Percentiles rank a stretch among this genome's conserved stretches.
Evolutionary conservation across 2,113 vertebrate genomes (phyloP).

Genomic region (Anguilla japonica): DNA sequence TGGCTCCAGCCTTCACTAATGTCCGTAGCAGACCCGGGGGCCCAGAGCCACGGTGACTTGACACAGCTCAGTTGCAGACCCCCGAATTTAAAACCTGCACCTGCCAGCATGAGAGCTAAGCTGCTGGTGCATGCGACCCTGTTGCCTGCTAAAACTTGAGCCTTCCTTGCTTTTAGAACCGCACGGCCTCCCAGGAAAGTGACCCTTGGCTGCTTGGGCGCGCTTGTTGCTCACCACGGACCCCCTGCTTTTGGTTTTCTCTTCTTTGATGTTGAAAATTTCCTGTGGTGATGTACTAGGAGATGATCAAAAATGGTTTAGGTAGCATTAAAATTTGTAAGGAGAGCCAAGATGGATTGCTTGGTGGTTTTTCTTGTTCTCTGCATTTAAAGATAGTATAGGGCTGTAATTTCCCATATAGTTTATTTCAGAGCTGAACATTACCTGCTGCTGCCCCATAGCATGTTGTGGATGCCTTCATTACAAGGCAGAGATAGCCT

Average conservation of each 20-base stretch:
- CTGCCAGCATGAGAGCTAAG: background rate
- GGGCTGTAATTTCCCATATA: constrained; percentile 13
- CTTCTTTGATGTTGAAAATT: constrained; percentile 25
- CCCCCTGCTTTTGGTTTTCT: constrained; percentile 19
- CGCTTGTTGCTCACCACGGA: constrained; percentile 15
- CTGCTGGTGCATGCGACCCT: background rate
- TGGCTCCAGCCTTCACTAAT: background rate
- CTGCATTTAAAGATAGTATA: background rate
- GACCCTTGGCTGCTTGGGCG: constrained; percentile 5
- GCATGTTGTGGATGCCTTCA: too few relatives aligned
- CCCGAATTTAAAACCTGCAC: background rate
- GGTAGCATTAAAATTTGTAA: constrained; percentile 8
- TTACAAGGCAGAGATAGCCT: too few relatives aligned
- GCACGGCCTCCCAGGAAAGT: constrained; percentile 18
- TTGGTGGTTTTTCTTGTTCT: background rate
- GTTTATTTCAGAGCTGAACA: background rate
- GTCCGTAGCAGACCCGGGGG: background rate
- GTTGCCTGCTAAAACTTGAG: constrained; percentile 27
- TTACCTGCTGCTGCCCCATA: too few relatives aligned
- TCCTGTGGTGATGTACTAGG: constrained; percentile 33
- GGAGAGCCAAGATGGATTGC: background rate
- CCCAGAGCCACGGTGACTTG: background rate
- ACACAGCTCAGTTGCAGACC: background rate
- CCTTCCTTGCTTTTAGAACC: constrained; percentile 34
- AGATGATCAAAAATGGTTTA: constrained; percentile 19